Evolutionary conservation across 2,113 vertebrate species (phyloP).

Genomic region (Labrus mixtus): DNA sequence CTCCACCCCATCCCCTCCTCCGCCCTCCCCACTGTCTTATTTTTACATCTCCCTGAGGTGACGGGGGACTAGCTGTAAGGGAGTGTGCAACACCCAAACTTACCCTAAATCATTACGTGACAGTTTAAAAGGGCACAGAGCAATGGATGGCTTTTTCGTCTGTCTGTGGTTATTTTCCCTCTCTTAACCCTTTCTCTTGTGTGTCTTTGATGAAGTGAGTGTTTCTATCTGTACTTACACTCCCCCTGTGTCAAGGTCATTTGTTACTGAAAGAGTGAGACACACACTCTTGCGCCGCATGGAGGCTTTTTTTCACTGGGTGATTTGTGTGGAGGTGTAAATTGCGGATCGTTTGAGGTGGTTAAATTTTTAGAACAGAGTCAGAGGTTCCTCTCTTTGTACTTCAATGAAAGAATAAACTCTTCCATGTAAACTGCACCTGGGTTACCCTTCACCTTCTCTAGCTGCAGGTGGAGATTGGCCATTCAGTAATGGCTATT

Average conservation of each 20-base stretch:
- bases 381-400: not conserved
- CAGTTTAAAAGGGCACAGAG: constrained; percentile 81
- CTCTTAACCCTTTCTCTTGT: constrained; percentile 65
- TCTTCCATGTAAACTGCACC: constrained; percentile 42
- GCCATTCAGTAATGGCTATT: constrained; percentile 40
- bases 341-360: constrained; percentile 31
- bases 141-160: constrained; percentile 69
- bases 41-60: constrained; percentile 54
- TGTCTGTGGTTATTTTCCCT: constrained; percentile 77
- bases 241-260: constrained; percentile 58
- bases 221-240: constrained; percentile 55
- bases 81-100: constrained; percentile 48
- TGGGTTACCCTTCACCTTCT: not conserved
- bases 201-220: constrained; percentile 70
- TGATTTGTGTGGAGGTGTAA: constrained; percentile 21
- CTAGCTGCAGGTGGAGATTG: constrained; percentile 23
- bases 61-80: constrained; percentile 60
- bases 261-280: constrained; percentile 53
- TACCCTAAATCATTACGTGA: constrained; percentile 80
- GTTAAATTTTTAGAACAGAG: constrained; percentile 11
- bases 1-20: constrained; percentile 7
- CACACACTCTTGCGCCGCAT: constrained; percentile 9
- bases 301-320: not conserved
- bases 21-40: constrained; percentile 40
- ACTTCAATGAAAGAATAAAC: constrained; percentile 32